Evolutionary conservation across 2,113 vertebrate genomes (phyloP).

Genomic region (Alligator mississippiensis): DNA sequence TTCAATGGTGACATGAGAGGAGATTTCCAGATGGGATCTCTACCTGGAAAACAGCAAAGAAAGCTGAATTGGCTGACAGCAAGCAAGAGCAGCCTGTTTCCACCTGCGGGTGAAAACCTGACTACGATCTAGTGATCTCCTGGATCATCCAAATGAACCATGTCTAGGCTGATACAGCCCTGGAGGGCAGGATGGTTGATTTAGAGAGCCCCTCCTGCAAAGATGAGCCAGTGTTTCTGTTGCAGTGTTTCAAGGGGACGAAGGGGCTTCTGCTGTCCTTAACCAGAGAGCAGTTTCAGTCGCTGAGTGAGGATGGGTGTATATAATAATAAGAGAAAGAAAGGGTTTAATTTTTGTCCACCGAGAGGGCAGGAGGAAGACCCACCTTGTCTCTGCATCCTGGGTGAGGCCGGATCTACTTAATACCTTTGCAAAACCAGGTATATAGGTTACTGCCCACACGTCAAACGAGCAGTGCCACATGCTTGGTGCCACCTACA

Average conservation of each 20-base stretch:
- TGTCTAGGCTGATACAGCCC: background rate
- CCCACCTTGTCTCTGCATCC: background rate
- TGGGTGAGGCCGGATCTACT: background rate
- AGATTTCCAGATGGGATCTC: background rate
- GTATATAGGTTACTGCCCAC: background rate
- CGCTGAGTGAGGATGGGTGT: background rate
- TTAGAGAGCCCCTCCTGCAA: constrained; percentile 3
- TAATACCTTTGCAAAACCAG: background rate
- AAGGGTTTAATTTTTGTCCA: background rate
- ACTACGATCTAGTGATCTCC: background rate
- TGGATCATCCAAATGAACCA: accelerated
- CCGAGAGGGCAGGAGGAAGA: too few relatives aligned
- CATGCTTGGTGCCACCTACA: background rate
- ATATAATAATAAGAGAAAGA: background rate
- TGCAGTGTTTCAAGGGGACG: background rate
- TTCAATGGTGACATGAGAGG: background rate
- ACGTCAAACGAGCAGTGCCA: background rate
- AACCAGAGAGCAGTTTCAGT: background rate
- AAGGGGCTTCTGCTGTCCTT: background rate
- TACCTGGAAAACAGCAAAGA: background rate
- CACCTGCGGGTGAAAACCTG: background rate
- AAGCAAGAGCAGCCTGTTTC: background rate
- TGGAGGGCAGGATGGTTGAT: background rate
- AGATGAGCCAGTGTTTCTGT: background rate
- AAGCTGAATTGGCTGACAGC: background rate